These are phyloP conservation scores for Orius insidiosus DNA, from an alignment of 1,140 invertebrate species.

Conservation along the genomic window DNA sequence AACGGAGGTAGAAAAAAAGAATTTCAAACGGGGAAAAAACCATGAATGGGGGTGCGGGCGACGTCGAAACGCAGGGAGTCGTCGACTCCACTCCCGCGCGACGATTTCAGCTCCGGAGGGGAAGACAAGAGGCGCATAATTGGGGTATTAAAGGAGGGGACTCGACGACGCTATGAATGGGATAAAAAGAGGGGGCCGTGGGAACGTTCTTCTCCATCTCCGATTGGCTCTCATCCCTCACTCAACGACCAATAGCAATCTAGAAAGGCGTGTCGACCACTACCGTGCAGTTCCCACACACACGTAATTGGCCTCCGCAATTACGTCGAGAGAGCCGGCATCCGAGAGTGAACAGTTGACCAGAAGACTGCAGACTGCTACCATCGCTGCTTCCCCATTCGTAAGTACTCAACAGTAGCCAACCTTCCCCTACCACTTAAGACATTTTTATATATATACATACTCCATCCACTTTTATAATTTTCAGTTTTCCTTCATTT, in stretches of 20 bases:
- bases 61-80: not conserved
- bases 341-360: conserved; percentile 9
- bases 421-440: conserved; percentile 12
- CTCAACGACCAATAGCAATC: not conserved
- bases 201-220: not conserved
- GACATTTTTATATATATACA: too few species aligned
- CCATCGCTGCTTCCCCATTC: conserved; percentile 13
- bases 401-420: conserved; percentile 14
- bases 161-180: not conserved
- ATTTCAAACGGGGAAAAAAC: not conserved
- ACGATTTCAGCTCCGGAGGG: not conserved
- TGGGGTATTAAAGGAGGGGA: conserved; percentile 8
- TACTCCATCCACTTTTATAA: too few species aligned
- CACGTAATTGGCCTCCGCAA: conserved; percentile 15
- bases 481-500: too few species aligned
- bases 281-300: conserved; percentile 19
- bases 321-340: conserved; percentile 10
- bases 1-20: too few species aligned
- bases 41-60: conserved; percentile 1
- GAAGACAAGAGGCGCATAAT: conserved; percentile 9
- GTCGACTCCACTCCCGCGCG: not conserved
- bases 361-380: conserved; percentile 10
- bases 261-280: conserved; percentile 12
- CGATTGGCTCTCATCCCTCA: conserved; percentile 2
- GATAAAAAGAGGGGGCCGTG: conserved; percentile 8